Conservation (phyloP, 37 sponge, comb jelly and placozoan genomes). For the Aphrocallistes beatrix region DNA sequence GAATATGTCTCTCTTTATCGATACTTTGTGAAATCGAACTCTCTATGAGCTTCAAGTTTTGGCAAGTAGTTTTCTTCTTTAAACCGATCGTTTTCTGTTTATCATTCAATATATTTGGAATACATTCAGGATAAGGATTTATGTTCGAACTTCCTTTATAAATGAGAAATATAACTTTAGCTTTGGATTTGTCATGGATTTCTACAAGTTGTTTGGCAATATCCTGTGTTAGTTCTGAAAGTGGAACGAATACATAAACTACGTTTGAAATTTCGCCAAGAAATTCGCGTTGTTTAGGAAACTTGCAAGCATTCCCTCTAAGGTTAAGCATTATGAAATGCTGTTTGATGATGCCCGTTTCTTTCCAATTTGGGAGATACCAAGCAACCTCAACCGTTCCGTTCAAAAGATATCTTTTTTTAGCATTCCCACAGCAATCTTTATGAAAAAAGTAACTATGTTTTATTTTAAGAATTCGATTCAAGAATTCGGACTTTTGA, state of each 20-base stretch:
- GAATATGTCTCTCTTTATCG: not conserved
- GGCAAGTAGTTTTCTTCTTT: not conserved
- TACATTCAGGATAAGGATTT: not conserved
- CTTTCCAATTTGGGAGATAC: slow-evolving; percentile 19
- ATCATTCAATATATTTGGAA: not conserved
- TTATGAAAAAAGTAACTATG: slow-evolving; percentile 21
- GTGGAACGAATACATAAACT: slow-evolving; percentile 2
- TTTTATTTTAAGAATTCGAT: not conserved
- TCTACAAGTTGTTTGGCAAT: not conserved
- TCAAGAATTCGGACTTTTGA: slow-evolving; percentile 28
- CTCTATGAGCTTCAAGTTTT: not conserved
- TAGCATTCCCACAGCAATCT: slow-evolving; percentile 17
- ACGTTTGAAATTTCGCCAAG: not conserved
- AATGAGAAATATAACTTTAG: slow-evolving; percentile 1
- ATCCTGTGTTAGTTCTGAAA: not conserved
- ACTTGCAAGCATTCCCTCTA: slow-evolving; percentile 21
- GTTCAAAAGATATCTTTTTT: not conserved
- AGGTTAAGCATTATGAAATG: slow-evolving; percentile 22
- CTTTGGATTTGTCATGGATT: not conserved
- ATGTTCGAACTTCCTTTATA: not conserved
- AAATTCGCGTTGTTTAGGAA: slow-evolving; percentile 21
- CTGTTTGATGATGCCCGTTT: not conserved
- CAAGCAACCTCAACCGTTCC: slow-evolving; percentile 29
- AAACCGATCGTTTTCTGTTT: not conserved
- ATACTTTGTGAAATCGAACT: not conserved